Evolutionary conservation across 2,797 vertebrate species (phyloP).

Genomic region (Otus scops): DNA sequence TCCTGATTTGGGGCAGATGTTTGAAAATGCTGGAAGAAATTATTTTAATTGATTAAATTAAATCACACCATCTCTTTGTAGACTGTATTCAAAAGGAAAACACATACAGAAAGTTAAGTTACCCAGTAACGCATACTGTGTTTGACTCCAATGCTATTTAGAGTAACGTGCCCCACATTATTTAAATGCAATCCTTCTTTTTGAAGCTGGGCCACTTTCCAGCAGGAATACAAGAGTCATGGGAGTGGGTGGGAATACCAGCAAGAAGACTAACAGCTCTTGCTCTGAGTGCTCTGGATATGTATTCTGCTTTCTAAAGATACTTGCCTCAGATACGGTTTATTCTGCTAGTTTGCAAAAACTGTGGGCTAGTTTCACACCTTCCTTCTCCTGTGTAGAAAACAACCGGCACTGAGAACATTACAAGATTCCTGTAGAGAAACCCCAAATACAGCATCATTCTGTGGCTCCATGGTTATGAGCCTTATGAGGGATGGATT

Average conservation of each 20-base stretch:
- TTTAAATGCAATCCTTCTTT: not conserved
- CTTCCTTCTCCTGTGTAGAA: not conserved
- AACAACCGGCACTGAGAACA: not conserved
- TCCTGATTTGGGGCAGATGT: not conserved
- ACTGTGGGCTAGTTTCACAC: constrained; percentile 36
- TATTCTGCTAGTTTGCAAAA: constrained; percentile 12
- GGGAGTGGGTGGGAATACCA: constrained; percentile 32
- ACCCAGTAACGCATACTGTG: not conserved
- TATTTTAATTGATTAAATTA: not conserved
- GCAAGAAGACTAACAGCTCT: constrained; percentile 17
- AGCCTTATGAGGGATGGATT: not conserved
- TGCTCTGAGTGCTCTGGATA: not conserved
- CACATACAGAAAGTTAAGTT: not conserved
- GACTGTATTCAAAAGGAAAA: not conserved
- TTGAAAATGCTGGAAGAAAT: not conserved
- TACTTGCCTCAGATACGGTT: not conserved
- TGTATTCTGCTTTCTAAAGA: constrained; percentile 40
- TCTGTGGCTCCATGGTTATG: not conserved
- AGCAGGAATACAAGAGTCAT: not conserved
- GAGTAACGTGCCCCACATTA: not conserved
- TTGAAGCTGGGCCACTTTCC: constrained; percentile 33
- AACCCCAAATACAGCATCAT: not conserved
- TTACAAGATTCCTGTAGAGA: not conserved
- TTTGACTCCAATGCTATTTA: constrained; percentile 4
- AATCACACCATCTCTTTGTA: not conserved